These are phyloP conservation scores for Drosophila sturtevanti DNA, from an alignment of 1,140 invertebrate species.

Conservation along the genomic window DNA sequence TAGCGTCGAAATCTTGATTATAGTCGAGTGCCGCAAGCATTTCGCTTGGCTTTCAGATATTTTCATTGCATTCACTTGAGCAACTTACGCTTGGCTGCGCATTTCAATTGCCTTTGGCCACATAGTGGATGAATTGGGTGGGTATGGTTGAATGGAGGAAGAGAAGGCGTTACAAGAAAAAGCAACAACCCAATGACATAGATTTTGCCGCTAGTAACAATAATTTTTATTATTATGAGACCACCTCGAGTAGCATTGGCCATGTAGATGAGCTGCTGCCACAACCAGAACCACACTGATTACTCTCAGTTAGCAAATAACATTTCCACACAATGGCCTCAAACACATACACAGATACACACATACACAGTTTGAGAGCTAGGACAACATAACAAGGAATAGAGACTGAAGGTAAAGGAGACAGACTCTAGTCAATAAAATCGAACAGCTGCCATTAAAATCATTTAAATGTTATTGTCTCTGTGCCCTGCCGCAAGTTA, in stretches of 20 bases:
- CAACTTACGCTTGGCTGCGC: conserved; percentile 64
- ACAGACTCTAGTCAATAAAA: conserved; percentile 70
- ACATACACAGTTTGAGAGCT: neutral
- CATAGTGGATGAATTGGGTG: neutral
- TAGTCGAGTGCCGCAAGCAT: conserved; percentile 60
- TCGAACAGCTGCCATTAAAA: conserved; percentile 81
- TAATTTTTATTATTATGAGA: conserved; percentile 81
- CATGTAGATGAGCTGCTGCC: conserved; percentile 37
- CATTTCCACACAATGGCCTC: conserved; percentile 67
- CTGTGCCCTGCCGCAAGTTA: conserved; percentile 59
- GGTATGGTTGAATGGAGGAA: neutral
- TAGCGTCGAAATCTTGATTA: conserved; percentile 69
- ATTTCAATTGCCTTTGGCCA: conserved; percentile 60
- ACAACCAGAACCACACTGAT: conserved; percentile 47
- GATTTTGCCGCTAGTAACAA: conserved; percentile 77
- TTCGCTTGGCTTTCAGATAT: conserved; percentile 68
- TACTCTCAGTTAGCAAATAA: conserved; percentile 79
- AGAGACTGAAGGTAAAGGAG: neutral
- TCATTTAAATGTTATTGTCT: conserved; percentile 82
- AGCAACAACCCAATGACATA: conserved; percentile 58
- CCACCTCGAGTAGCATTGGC: conserved; percentile 50
- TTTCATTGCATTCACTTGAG: conserved; percentile 75
- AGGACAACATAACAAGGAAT: neutral
- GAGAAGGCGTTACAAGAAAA: conserved; percentile 19
- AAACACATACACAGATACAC: conserved; percentile 17